phyloP scores from a whole-genome alignment of 2,888 invertebrate genomes.

The Philopedon plagiatum region DNA sequence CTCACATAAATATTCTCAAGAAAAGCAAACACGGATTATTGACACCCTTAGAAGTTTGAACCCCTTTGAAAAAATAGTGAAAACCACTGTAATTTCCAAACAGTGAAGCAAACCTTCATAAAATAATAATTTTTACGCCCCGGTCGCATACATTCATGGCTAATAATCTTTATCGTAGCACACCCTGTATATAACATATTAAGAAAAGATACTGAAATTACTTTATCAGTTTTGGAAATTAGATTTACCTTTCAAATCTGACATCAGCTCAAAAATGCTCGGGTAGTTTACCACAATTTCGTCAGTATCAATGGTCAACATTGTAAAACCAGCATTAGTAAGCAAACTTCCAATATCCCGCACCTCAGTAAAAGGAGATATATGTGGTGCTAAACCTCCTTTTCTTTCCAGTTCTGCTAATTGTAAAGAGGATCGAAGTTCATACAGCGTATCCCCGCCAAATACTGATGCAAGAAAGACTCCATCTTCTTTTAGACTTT shows the following conservation, averaged over 20 bases:
- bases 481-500: constrained; percentile 88
- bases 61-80: too few relatives aligned
- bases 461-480: constrained; percentile 94
- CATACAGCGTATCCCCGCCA: constrained; percentile 95
- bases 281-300: constrained; percentile 93
- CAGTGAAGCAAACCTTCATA: too few relatives aligned
- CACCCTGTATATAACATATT: too few relatives aligned
- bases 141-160: too few relatives aligned
- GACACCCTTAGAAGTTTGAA: too few relatives aligned
- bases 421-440: constrained; percentile 91
- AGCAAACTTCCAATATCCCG: constrained; percentile 91
- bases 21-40: too few relatives aligned
- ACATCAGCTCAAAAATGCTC: constrained; percentile 93
- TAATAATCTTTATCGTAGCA: too few relatives aligned
- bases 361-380: constrained; percentile 92
- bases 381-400: constrained; percentile 91
- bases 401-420: constrained; percentile 92
- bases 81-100: too few relatives aligned
- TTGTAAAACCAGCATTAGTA: constrained; percentile 87
- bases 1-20: too few relatives aligned
- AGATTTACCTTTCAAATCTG: constrained; percentile 84
- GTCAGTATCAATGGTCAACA: constrained; percentile 96
- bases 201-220: too few relatives aligned
- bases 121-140: too few relatives aligned
- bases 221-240: too few relatives aligned